Percentiles rank a stretch among this genome's conserved stretches.
These are phyloP conservation scores for Myiotriccus ornatus DNA, from an alignment of 2,797 vertebrate species.

Conservation along the genomic window DNA sequence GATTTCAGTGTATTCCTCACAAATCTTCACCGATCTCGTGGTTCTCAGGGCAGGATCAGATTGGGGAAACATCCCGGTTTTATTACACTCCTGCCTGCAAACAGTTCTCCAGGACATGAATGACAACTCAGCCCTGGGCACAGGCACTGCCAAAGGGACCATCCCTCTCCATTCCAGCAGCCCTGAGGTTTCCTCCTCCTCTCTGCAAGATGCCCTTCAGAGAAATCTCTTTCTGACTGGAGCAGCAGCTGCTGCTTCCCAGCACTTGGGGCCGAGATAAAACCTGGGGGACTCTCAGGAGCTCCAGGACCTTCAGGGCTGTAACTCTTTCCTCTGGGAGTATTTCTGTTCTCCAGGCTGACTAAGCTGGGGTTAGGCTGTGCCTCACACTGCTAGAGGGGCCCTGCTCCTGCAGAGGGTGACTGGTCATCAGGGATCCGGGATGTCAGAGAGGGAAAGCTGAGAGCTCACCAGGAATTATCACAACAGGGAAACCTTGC, in stretches of 20 bases:
- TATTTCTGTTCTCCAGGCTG: background rate
- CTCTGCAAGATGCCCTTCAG: background rate
- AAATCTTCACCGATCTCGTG: accelerated
- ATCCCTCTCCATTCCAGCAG: background rate
- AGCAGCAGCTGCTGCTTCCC: background rate
- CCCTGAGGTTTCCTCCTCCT: background rate
- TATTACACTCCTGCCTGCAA: background rate
- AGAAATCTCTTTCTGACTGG: background rate
- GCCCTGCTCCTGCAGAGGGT: background rate
- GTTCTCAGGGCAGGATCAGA: background rate
- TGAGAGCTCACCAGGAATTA: background rate
- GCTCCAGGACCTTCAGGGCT: accelerated
- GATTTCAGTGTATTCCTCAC: background rate
- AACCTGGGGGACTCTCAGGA: background rate
- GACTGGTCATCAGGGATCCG: accelerated
- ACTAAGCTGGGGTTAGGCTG: background rate
- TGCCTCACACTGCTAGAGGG: background rate
- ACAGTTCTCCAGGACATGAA: background rate
- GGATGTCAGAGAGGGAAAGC: background rate
- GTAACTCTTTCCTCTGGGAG: background rate
- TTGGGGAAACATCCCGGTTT: background rate
- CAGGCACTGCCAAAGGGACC: background rate
- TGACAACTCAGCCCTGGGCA: background rate
- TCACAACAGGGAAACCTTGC: background rate
- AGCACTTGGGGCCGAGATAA: background rate